phyloP scores from a whole-genome alignment of 2,113 vertebrate species.

The Myotis yumanensis region DNA sequence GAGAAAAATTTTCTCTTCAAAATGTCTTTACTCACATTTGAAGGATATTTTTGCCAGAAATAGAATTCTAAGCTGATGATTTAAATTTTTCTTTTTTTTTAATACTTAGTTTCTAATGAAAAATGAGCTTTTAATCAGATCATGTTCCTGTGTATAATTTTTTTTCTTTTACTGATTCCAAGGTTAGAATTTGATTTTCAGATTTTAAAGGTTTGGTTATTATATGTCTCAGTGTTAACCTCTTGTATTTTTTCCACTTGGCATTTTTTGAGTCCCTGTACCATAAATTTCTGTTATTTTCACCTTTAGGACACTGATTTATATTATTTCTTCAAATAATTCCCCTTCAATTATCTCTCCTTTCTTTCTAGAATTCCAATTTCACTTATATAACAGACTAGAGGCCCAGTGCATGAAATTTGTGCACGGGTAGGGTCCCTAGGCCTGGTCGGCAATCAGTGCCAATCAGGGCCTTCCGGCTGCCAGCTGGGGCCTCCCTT shows the following conservation, averaged over 20 bases:
- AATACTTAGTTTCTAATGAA: background rate
- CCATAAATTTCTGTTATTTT: background rate
- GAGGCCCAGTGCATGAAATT: too few relatives aligned
- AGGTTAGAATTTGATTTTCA: background rate
- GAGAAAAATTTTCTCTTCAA: background rate
- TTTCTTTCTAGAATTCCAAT: background rate
- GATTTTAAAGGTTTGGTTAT: background rate
- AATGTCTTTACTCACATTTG: background rate
- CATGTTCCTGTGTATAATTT: background rate
- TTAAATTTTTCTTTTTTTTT: background rate
- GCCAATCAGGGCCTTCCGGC: too few relatives aligned
- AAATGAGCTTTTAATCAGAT: background rate
- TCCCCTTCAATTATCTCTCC: background rate
- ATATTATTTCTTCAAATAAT: background rate
- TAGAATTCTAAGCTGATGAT: background rate
- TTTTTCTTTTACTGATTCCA: background rate
- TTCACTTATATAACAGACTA: background rate
- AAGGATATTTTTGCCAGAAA: background rate
- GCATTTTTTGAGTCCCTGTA: background rate
- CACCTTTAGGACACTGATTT: background rate
- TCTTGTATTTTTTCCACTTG: background rate
- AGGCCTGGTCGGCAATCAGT: too few relatives aligned
- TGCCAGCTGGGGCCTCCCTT: too few relatives aligned
- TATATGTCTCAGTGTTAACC: background rate
- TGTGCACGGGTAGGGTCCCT: too few relatives aligned